Conservation (phyloP, 1,140 invertebrate species). For the Babylonia areolata region DNA sequence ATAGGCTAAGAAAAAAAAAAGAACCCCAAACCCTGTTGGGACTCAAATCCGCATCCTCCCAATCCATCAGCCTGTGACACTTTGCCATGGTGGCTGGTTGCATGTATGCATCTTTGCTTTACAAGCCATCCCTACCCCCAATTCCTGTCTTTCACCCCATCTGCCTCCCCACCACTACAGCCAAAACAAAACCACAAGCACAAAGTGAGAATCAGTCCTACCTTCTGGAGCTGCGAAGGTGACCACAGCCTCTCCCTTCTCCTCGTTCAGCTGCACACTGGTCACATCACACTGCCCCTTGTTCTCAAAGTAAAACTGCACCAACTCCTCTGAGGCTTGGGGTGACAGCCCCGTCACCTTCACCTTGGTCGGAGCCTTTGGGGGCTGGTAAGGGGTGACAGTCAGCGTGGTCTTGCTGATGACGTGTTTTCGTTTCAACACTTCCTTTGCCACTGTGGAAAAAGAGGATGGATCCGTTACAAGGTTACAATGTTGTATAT, state of each 20-base stretch:
- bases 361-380: constrained; percentile 2
- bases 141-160: too few species aligned
- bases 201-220: too few species aligned
- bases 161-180: neutral
- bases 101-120: too few species aligned
- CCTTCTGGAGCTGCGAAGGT: constrained; percentile 20
- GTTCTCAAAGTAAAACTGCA: constrained; percentile 53
- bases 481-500: too few species aligned
- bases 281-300: constrained; percentile 47
- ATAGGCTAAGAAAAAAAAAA: too few species aligned
- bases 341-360: constrained; percentile 4
- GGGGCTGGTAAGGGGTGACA: neutral
- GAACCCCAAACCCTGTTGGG: too few species aligned
- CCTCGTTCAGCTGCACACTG: neutral
- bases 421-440: neutral
- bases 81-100: too few species aligned
- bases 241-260: constrained; percentile 23
- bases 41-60: too few species aligned
- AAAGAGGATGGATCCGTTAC: too few species aligned
- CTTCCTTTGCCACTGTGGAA: constrained; percentile 20
- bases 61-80: too few species aligned
- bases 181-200: neutral
- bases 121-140: too few species aligned
- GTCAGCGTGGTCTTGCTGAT: neutral
- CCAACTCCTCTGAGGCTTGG: neutral